Evolutionary conservation across 2,888 invertebrate species (phyloP).

Genomic region (Synanthedon vespiformis): DNA sequence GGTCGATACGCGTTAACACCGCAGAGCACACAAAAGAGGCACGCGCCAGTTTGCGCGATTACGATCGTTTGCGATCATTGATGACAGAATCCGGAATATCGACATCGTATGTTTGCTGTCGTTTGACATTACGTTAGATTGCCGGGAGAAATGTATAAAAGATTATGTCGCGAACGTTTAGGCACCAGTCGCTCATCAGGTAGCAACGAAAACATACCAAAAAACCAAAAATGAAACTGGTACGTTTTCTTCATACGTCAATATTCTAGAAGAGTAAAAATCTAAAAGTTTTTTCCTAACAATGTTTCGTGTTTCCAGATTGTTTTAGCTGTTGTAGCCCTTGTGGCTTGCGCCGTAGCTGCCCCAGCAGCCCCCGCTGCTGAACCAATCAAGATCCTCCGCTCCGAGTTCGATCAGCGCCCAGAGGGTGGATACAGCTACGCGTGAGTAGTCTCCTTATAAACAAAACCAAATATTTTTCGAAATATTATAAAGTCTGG

Average conservation of each 20-base stretch:
- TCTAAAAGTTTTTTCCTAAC: not conserved
- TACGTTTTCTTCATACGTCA: slow-evolving; percentile 21
- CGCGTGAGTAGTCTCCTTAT: slow-evolving; percentile 20
- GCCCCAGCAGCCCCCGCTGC: slow-evolving; percentile 19
- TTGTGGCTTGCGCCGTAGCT: slow-evolving; percentile 38
- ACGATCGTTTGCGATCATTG: slow-evolving; percentile 23
- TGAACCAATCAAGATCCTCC: slow-evolving; percentile 24
- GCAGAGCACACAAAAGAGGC: not conserved
- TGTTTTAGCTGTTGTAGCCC: slow-evolving; percentile 28
- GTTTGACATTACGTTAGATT: slow-evolving; percentile 52
- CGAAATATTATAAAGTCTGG: no score
- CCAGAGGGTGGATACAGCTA: slow-evolving; percentile 38
- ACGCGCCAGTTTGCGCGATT: slow-evolving; percentile 8
- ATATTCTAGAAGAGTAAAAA: not conserved
- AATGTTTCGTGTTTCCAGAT: slow-evolving; percentile 15
- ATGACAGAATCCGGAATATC: slow-evolving; percentile 50
- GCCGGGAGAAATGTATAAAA: slow-evolving; percentile 58
- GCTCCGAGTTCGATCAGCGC: slow-evolving; percentile 22
- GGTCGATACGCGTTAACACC: slow-evolving; percentile 5
- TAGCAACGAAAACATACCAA: slow-evolving; percentile 34
- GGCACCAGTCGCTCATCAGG: slow-evolving; percentile 53
- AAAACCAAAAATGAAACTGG: slow-evolving; percentile 53
- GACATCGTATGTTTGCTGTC: slow-evolving; percentile 42
- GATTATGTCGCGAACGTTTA: slow-evolving; percentile 32
- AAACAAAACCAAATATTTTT: no score